Conservation (phyloP, 2,888 invertebrate genomes). For the Antheraea yamamai region DNA sequence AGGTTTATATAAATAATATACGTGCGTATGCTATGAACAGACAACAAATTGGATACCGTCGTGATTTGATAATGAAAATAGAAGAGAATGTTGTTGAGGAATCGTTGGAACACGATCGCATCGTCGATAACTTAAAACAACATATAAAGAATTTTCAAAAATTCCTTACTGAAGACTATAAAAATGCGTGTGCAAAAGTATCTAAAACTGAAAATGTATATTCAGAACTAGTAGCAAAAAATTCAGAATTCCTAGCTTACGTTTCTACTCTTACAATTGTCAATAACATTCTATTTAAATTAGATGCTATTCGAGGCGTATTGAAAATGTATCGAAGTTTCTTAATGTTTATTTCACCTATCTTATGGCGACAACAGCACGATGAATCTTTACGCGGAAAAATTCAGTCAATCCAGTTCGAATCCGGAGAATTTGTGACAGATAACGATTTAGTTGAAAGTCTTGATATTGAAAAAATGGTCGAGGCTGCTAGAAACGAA, state of each 20-base stretch:
- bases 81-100: slow-evolving; percentile 62
- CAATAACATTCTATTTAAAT: slow-evolving; percentile 70
- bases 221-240: slow-evolving; percentile 57
- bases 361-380: slow-evolving; percentile 67
- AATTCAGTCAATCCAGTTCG: slow-evolving; percentile 67
- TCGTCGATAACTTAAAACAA: slow-evolving; percentile 57
- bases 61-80: slow-evolving; percentile 68
- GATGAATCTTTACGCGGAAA: slow-evolving; percentile 63
- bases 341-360: slow-evolving; percentile 69
- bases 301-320: slow-evolving; percentile 66
- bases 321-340: slow-evolving; percentile 70
- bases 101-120: slow-evolving; percentile 52
- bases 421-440: slow-evolving; percentile 62
- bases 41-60: slow-evolving; percentile 74
- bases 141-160: slow-evolving; percentile 73
- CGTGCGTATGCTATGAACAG: slow-evolving; percentile 75
- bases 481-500: slow-evolving; percentile 64
- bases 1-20: slow-evolving; percentile 81
- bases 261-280: slow-evolving; percentile 59
- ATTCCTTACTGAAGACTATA: slow-evolving; percentile 75
- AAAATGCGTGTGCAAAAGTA: slow-evolving; percentile 65
- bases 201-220: slow-evolving; percentile 61
- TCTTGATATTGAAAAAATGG: slow-evolving; percentile 68
- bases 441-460: slow-evolving; percentile 70
- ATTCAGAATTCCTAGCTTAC: slow-evolving; percentile 62